Conservation (phyloP, 2,797 vertebrate species). For the Esox lucius region DNA sequence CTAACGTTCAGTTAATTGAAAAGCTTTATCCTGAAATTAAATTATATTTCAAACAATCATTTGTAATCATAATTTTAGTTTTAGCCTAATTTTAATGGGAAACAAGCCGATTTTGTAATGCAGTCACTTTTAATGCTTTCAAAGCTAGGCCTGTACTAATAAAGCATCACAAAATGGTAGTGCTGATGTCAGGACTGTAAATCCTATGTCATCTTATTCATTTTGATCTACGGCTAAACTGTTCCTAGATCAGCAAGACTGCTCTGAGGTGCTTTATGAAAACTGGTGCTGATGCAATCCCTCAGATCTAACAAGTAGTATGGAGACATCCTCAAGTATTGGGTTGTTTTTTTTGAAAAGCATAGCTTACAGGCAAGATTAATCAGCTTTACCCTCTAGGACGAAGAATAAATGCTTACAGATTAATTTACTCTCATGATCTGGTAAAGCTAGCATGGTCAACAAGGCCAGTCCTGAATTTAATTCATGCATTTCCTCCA, state of each 20-base stretch:
- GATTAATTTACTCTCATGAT: slow-evolving; percentile 53
- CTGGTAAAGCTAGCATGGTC: slow-evolving; percentile 35
- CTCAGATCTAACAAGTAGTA: neutral
- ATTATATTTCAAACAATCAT: neutral
- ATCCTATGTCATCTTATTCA: neutral
- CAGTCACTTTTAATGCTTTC: neutral
- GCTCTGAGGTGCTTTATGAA: neutral
- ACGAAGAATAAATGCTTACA: neutral
- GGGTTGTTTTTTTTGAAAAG: neutral
- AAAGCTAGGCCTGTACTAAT: neutral
- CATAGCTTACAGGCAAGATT: neutral
- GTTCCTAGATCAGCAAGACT: neutral
- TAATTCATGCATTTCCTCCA: neutral
- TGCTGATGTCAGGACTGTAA: neutral
- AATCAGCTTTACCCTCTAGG: slow-evolving; percentile 14
- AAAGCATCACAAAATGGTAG: neutral
- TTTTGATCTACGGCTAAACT: neutral
- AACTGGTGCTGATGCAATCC: neutral
- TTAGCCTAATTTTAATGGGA: neutral
- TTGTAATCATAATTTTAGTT: neutral
- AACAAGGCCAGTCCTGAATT: neutral
- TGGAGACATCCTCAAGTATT: neutral
- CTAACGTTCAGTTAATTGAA: slow-evolving; percentile 20
- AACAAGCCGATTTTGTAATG: neutral
- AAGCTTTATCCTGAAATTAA: neutral